phyloP scores from a whole-genome alignment of 2,113 vertebrate species.

The Leptobrachium leishanense region DNA sequence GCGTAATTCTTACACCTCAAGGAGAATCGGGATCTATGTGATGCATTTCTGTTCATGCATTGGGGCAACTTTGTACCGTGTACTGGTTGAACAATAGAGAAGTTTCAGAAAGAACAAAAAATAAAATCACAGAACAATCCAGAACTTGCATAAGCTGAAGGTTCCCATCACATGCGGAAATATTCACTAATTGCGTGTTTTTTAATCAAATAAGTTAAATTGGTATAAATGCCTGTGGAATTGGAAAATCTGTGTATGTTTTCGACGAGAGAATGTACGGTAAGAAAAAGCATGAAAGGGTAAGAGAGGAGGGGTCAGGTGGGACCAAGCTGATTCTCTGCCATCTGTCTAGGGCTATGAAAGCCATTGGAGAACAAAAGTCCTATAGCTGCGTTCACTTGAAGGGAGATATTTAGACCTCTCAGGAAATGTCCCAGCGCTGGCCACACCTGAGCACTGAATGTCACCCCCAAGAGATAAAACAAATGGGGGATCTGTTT shows the following conservation, averaged over 20 bases:
- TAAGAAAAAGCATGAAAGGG: not conserved
- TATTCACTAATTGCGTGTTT: no score
- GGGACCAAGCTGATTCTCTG: slow-evolving; percentile 44
- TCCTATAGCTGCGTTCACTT: slow-evolving; percentile 32
- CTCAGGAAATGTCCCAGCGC: slow-evolving; percentile 41
- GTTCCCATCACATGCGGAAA: no score
- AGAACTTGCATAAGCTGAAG: no score
- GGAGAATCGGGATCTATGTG: no score
- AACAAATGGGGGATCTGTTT: slow-evolving; percentile 12
- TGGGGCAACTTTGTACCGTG: no score
- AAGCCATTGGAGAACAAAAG: slow-evolving; percentile 42
- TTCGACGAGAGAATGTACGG: not conserved
- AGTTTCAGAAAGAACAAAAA: no score
- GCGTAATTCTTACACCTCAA: no score
- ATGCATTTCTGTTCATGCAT: no score
- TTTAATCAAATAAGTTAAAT: no score
- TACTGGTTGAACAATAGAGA: no score
- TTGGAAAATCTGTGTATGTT: slow-evolving; percentile 27
- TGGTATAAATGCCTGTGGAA: slow-evolving; percentile 4
- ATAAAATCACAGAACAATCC: no score
- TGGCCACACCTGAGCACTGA: slow-evolving; percentile 41
- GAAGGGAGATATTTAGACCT: slow-evolving; percentile 41
- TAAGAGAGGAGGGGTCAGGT: slow-evolving; percentile 38
- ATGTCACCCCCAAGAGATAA: slow-evolving; percentile 24
- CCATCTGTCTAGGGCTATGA: slow-evolving; percentile 43